phyloP scores from a whole-genome alignment of 2,797 vertebrate species.

The Pterois miles region DNA sequence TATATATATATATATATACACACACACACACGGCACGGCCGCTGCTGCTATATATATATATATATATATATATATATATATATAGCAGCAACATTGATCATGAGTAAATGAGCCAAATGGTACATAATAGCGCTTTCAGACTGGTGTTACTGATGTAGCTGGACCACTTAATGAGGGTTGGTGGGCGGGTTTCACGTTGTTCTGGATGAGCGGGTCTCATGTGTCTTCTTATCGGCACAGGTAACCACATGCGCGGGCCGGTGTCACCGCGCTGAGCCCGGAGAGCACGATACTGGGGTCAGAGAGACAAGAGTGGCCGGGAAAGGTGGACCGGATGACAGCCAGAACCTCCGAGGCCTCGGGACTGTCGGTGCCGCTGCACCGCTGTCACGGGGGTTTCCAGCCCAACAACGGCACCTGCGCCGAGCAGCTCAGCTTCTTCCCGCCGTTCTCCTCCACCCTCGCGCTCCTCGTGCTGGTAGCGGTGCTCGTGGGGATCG shows the following conservation, averaged over 20 bases:
- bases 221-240: constrained; percentile 65
- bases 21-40: too few relatives aligned
- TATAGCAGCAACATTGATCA: too few relatives aligned
- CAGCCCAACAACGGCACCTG: constrained; percentile 85
- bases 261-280: constrained; percentile 71
- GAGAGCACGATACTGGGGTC: constrained; percentile 62
- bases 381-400: constrained; percentile 85
- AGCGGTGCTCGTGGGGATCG: constrained; percentile 90
- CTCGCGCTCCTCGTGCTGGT: constrained; percentile 94
- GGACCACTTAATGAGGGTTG: constrained; percentile 8
- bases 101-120: too few relatives aligned
- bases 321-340: constrained; percentile 85
- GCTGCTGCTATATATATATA: too few relatives aligned
- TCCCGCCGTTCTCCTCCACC: constrained; percentile 94
- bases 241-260: constrained; percentile 77
- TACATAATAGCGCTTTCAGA: neutral
- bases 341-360: constrained; percentile 86
- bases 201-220: constrained; percentile 27
- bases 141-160: neutral
- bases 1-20: too few relatives aligned
- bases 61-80: too few relatives aligned
- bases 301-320: constrained; percentile 46
- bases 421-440: constrained; percentile 89
- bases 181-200: constrained; percentile 44
- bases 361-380: constrained; percentile 86